Evolutionary conservation across 2,888 invertebrate genomes (phyloP), one percentile per base, ranked within the genome.

Genomic region (Syrista parreyssii): DNA sequence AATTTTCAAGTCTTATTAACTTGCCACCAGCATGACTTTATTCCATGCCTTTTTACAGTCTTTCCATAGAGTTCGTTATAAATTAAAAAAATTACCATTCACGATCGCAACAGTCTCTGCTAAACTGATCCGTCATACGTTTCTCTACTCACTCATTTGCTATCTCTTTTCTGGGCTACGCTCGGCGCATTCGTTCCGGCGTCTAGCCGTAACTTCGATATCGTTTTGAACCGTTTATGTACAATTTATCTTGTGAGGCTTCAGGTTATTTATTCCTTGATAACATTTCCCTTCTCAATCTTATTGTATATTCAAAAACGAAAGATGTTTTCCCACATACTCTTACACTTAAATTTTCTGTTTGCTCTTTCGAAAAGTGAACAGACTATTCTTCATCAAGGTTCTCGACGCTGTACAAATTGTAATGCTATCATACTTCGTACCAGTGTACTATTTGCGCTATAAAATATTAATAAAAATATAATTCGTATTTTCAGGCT

Each of bases 31-130:
- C 55, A 9, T 55, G 23, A 55, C 55, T 23, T 23, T 23, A 9
- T 23, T 55, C 55, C 55, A 9, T 23, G 55, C 9, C 55, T 23
- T 55, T 55, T 55, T 55, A 23, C 55, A 55, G 23, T 55, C 23
- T 55, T 55, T 55, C 23, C 55, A 68, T 40, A 68, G 30, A 68
- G 79, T 83, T 81, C 68, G 30, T 79, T 79, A 55, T 82, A 76
- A 78, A 76, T 79, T 78, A 69, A 82, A 81, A 74, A 82, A 82
- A 84, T 82, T 82, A 81, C 74, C 82, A 80, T 83, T 79, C 80
- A 83, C 75, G 74, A 82, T 84, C 80, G 80, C 77, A 83, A 82
- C 80, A 81, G 80, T 74, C 73, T 79, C 78, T 80, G 80, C 79
- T 79, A 79, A 81, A 82, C 81, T 82, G 81, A 80, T 78, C 35